A percentile compares a stretch with the other conserved stretches of the same genome.
Conservation (phyloP, 2,797 vertebrate species). For the Poecilia velifera region DNA sequence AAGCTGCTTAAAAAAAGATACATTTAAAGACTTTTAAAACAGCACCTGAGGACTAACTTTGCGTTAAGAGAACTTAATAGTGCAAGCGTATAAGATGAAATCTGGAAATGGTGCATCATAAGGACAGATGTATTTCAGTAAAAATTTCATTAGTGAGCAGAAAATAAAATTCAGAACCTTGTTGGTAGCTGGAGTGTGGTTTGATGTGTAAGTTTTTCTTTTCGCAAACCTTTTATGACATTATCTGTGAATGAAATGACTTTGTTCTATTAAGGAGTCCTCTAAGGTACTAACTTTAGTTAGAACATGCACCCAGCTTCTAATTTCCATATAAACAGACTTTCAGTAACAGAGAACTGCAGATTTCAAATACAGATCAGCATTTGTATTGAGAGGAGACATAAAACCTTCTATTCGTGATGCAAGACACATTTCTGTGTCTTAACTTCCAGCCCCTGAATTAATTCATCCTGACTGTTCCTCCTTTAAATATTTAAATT, state of each 20-base stretch:
- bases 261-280: not conserved
- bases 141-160: not conserved
- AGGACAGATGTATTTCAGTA: not conserved
- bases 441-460: not conserved
- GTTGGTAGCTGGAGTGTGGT: not conserved
- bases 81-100: conserved; percentile 2
- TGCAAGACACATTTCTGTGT: not conserved
- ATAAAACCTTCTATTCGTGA: not conserved
- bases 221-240: not conserved
- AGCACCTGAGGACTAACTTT: conserved; percentile 68
- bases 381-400: not conserved
- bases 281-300: not conserved
- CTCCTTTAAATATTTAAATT: not conserved
- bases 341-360: not conserved
- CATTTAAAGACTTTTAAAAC: conserved; percentile 73
- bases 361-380: not conserved
- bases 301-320: not conserved
- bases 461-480: not conserved
- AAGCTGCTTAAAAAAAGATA: conserved; percentile 15
- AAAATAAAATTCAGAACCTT: not conserved
- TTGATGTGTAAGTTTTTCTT: not conserved
- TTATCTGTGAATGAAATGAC: not conserved
- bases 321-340: not conserved
- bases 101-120: not conserved
- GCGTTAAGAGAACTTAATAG: not conserved